Evolutionary conservation across 2,113 vertebrate species (phyloP), one percentile per base, ranked within the genome.

Genomic region (Cheirogaleus medius): DNA sequence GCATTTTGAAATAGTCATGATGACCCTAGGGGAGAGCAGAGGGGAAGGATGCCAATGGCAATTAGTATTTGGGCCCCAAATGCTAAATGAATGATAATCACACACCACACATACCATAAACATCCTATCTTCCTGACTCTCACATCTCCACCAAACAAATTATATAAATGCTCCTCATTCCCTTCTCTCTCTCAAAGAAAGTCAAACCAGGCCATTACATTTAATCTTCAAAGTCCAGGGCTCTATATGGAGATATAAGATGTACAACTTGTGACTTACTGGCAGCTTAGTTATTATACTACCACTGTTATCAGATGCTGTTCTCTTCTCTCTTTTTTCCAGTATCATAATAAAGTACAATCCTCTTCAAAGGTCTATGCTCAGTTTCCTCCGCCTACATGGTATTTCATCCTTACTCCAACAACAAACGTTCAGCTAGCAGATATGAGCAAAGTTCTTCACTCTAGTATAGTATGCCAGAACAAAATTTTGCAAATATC

Each of bases 401-500:
- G 42, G 8, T 58, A 86, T 27, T 49, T 58, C 47, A 69, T 6
- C 11, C 60, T 64, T 63, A 34, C 25, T 63, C 18, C 27, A 68
- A 58, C 37, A 92, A 23, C 37, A 82, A 80, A 78, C 60, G 54
- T 63, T 71, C 13, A 71, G 56, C 52, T 37, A 60, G 21, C 27
- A 54, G 8, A 73, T 5, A 29, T 44, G 7, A 66, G 27, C 39
- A 60, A 91, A 92, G 10, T 68, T 86, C 39, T 92, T 42, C 0
- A 42, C 21, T 69, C 8, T 5, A 71, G 56, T 32, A 49, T 21
- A 63, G 29, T 52, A 76, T 60, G 47, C 10, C 32, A 29, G 20
- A 69, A 90, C 2, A 94, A 94, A 97, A 93, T 25, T 21, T 54
- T 47, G 0, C 39, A 96, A 44, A 58, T n/a, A 94, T 85, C 5